Base-by-base conservation (phyloP, 2,888 invertebrate species). In the Cosmia pyralina region DNA sequence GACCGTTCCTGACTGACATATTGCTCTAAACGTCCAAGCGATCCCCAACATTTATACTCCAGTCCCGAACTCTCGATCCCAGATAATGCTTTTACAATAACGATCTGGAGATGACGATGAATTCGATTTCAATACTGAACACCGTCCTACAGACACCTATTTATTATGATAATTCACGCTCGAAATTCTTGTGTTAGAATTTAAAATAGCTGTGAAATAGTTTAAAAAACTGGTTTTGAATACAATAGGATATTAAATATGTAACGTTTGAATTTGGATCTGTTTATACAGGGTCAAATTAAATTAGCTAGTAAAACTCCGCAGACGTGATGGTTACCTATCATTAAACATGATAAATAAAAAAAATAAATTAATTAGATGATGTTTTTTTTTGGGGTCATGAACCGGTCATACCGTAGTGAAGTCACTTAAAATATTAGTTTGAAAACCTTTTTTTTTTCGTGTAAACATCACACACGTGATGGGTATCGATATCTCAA, bases 71-170 rank as follows among this genome's bases (percentile, higher is more conserved):
- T 88, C 86, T 84, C 90, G 93, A 94, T 93, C 93, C 90, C 86
- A 92, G 94, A 94, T 95, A 94, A 95, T 93, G 94, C 93, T 91
- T 95, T 94, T 94, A 94, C 94, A 95, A 94, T 94, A 94, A 93
- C 93, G 93, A 93, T 90, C 92, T 89, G 86, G 89, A 91, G 89
- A 93, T 92, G 92, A 92, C 91, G 89, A 91, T 89, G 91, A 92
- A 94, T 93, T 94, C 91, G 89, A 92, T 93, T 92, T 91, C 92
- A 92, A 93, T 93, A 91, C 88, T 87, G 85, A 85, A 88, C 85
- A 86, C 69, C 86, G 87, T 87, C 82, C 86, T 83, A 83, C 71
- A 75, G 70, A 62, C 76, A 75, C 34, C 85, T 89, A 89, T 90
- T 91, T 91, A 89, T 90, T 89, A 93, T 92, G 90, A 82, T 90